phyloP scores from a whole-genome alignment of 2,797 vertebrate genomes.

The Phataginus tetradactyla region DNA sequence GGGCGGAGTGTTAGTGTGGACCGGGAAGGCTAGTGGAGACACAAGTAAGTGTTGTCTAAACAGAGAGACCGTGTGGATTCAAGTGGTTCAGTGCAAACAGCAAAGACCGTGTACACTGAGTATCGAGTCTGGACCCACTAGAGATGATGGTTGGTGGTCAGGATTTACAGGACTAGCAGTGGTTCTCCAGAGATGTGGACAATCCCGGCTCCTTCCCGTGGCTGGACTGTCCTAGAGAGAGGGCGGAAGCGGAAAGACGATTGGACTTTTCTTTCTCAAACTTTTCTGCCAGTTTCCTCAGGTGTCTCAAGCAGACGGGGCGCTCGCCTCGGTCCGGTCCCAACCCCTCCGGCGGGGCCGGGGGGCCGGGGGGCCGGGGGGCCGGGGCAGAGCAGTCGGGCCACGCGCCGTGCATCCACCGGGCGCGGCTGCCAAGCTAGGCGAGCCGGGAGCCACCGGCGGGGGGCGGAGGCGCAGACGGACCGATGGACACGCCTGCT shows the following conservation, averaged over 20 bases:
- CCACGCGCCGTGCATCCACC: constrained; percentile 40
- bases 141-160: background rate
- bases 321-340: background rate
- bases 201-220: constrained; percentile 19
- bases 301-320: constrained; percentile 43
- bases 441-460: constrained; percentile 19
- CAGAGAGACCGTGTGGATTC: background rate
- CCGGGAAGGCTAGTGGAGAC: background rate
- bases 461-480: background rate
- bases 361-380: background rate
- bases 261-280: constrained; percentile 73
- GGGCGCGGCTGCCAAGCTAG: background rate
- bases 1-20: background rate
- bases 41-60: background rate
- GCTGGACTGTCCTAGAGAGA: constrained; percentile 42
- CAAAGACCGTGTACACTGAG: background rate
- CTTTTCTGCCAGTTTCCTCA: constrained; percentile 78
- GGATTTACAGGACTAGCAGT: background rate
- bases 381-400: background rate
- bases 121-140: background rate
- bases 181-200: background rate
- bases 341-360: background rate
- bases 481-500: background rate
- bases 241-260: constrained; percentile 49
- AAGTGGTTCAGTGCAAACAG: background rate